These are phyloP conservation scores for Tetropium fuscum DNA, from an alignment of 2,888 invertebrate species.

Conservation along the genomic window DNA sequence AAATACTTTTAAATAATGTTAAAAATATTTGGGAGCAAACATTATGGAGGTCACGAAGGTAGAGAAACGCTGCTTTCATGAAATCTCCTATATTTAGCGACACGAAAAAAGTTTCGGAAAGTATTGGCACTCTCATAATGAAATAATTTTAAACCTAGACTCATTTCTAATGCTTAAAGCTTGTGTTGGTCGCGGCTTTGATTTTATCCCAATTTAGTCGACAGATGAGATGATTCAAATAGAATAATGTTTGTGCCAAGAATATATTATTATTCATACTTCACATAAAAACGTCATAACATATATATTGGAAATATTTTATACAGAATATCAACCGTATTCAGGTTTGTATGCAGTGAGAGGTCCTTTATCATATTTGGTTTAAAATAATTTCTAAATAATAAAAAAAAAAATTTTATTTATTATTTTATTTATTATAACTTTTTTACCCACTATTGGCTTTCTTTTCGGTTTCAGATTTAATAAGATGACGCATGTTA, in stretches of 20 bases:
- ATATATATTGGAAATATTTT: slow-evolving; percentile 11
- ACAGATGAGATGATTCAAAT: slow-evolving; percentile 4
- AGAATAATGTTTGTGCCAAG: slow-evolving; percentile 12
- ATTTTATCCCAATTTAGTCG: slow-evolving; percentile 11
- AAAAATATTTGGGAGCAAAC: too few relatives aligned
- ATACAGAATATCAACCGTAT: neutral
- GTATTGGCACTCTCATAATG: slow-evolving; percentile 8
- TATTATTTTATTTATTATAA: too few relatives aligned
- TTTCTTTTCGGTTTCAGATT: too few relatives aligned
- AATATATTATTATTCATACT: slow-evolving; percentile 12
- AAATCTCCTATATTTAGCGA: neutral
- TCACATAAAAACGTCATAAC: neutral
- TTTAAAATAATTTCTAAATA: too few relatives aligned
- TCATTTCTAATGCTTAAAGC: slow-evolving; percentile 3
- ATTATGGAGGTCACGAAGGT: too few relatives aligned
- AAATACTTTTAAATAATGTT: too few relatives aligned
- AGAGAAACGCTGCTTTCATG: too few relatives aligned
- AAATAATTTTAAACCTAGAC: slow-evolving; percentile 3
- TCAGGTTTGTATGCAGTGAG: too few relatives aligned
- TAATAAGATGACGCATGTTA: too few relatives aligned
- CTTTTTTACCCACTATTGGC: too few relatives aligned
- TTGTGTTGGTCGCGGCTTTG: neutral
- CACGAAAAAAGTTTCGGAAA: neutral
- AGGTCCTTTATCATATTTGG: too few relatives aligned
- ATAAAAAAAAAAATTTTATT: too few relatives aligned